A percentile compares a stretch with the other conserved stretches of the same genome.
Conservation (phyloP, 2,797 vertebrate species). For the Trachurus trachurus region DNA sequence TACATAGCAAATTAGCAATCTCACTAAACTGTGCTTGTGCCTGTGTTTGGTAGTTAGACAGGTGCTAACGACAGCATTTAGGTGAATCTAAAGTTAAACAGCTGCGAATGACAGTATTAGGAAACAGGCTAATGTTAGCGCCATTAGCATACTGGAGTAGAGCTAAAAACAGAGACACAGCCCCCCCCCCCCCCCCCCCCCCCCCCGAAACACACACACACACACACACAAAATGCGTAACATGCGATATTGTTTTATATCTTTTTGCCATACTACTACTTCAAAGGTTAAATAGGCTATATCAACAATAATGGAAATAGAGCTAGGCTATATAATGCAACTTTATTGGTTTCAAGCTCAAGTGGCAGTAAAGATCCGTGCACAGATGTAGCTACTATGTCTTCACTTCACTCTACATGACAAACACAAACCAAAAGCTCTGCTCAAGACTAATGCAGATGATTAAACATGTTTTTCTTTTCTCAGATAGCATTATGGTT, state of each 20-base stretch:
- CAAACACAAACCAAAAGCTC: not conserved
- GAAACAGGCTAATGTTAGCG: conserved; percentile 54
- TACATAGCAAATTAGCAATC: not conserved
- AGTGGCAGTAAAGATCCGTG: too few relatives aligned
- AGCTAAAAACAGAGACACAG: conserved; percentile 23
- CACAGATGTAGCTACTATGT: too few relatives aligned
- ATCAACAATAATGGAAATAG: too few relatives aligned
- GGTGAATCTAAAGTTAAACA: conserved; percentile 24
- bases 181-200: not conserved
- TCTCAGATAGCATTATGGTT: not conserved
- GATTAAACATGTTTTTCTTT: not conserved
- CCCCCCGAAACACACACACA: too few relatives aligned
- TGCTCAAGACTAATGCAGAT: not conserved
- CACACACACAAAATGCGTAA: too few relatives aligned
- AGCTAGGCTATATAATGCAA: too few relatives aligned
- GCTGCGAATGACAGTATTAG: conserved; percentile 58
- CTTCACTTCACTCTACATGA: not conserved
- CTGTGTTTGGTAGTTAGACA: not conserved
- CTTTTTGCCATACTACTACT: too few relatives aligned
- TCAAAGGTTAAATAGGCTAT: too few relatives aligned
- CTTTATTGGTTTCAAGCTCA: too few relatives aligned
- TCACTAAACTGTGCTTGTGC: not conserved
- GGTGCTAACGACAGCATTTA: conserved; percentile 45
- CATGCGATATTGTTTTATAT: too few relatives aligned
- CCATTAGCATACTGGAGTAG: conserved; percentile 43